These are phyloP conservation scores for Datnioides undecimradiatus DNA, from an alignment of 2,113 vertebrate species.

Conservation along the genomic window DNA sequence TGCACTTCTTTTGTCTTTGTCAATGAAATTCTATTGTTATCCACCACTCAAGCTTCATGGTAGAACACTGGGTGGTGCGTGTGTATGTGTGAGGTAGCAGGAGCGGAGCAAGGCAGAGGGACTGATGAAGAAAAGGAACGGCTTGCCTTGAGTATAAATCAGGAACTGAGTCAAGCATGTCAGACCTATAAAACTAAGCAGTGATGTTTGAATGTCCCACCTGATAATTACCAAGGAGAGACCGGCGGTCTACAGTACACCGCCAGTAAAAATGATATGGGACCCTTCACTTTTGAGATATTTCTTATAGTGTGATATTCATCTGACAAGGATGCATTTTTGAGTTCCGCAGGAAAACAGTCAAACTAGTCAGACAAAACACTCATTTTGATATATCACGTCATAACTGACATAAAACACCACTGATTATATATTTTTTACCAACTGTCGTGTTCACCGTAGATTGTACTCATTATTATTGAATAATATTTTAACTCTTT, in stretches of 20 bases:
- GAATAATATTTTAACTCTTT: background rate
- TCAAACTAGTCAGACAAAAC: no score
- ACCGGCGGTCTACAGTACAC: background rate
- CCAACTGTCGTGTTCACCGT: constrained; percentile 2
- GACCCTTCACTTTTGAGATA: background rate
- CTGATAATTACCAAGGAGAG: constrained; percentile 42
- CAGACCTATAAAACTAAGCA: constrained; percentile 52
- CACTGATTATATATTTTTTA: background rate
- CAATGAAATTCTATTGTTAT: constrained; percentile 68
- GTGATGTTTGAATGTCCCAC: constrained; percentile 40
- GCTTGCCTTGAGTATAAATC: constrained; percentile 35
- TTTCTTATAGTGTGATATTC: background rate
- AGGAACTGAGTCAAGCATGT: constrained; percentile 40
- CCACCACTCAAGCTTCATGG: constrained; percentile 23
- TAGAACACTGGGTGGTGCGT: background rate
- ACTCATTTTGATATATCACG: no score
- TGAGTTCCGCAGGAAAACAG: background rate
- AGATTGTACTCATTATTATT: background rate
- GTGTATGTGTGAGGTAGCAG: background rate
- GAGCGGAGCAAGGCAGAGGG: background rate
- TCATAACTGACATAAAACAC: background rate
- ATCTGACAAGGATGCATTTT: background rate
- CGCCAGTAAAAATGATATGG: background rate
- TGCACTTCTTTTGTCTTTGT: constrained; percentile 59
- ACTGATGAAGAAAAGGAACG: constrained; percentile 19